phyloP scores from a whole-genome alignment of 2,888 invertebrate genomes.

The Octonoba sinensis region DNA sequence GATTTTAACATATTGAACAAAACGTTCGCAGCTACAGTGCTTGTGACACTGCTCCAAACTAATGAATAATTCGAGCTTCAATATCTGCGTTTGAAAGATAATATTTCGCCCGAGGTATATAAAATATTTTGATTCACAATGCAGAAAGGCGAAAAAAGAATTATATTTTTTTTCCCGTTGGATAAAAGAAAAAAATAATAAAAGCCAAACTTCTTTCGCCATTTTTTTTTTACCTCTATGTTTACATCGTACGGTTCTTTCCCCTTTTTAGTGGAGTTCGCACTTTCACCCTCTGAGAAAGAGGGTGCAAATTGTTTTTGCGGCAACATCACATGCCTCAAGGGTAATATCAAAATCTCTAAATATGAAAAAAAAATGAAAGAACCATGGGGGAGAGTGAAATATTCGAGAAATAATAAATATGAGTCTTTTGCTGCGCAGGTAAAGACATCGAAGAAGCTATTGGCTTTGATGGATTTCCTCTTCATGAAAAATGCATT shows the following conservation, averaged over 20 bases:
- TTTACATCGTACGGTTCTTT: too few relatives aligned
- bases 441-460: constrained; percentile 17
- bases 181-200: not conserved
- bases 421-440: not conserved
- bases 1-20: too few relatives aligned
- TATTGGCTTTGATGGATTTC: constrained; percentile 55
- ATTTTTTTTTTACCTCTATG: too few relatives aligned
- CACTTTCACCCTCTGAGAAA: not conserved
- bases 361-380: constrained; percentile 7
- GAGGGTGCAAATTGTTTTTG: constrained; percentile 35
- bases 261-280: not conserved
- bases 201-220: not conserved
- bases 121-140: not conserved
- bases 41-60: not conserved
- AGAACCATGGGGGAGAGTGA: not conserved
- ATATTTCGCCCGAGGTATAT: constrained; percentile 22
- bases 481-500: constrained; percentile 60
- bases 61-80: constrained; percentile 26
- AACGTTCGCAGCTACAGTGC: not conserved
- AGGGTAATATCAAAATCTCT: constrained; percentile 57
- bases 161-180: not conserved
- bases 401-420: constrained; percentile 8
- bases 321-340: constrained; percentile 21
- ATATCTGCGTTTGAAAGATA: constrained; percentile 7
- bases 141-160: not conserved